These are phyloP conservation scores for Sebastes glaucus DNA, from an alignment of 2,797 vertebrate species.

Conservation along the genomic window DNA sequence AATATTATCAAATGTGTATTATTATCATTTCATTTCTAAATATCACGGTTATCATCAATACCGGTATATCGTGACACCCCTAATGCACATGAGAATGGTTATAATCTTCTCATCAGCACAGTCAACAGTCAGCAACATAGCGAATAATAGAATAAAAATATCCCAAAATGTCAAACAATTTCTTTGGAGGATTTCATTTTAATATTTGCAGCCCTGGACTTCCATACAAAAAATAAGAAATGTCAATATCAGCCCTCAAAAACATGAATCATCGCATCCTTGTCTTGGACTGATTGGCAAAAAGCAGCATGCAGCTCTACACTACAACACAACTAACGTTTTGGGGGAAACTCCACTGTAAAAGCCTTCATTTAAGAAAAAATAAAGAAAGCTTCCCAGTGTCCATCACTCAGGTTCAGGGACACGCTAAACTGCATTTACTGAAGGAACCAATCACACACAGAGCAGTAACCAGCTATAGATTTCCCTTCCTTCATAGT, in stretches of 20 bases:
- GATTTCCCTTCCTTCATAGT: conserved; percentile 67
- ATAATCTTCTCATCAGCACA: too few species aligned
- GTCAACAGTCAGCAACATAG: too few species aligned
- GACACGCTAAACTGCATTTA: conserved; percentile 27
- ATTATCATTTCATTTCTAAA: too few species aligned
- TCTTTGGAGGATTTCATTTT: not conserved
- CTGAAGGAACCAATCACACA: conserved; percentile 9
- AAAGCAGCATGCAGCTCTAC: conserved; percentile 3
- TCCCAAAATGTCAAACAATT: not conserved
- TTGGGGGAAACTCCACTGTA: not conserved
- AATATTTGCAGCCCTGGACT: not conserved
- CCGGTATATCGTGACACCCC: too few species aligned
- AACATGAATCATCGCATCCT: not conserved
- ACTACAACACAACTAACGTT: not conserved
- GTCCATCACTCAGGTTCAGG: conserved; percentile 69
- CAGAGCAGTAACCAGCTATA: conserved; percentile 24
- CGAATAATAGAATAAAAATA: not conserved
- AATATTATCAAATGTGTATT: too few species aligned
- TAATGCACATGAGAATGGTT: too few species aligned
- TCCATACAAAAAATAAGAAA: not conserved
- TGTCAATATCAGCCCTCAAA: not conserved
- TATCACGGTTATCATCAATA: too few species aligned
- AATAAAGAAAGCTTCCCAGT: conserved; percentile 13
- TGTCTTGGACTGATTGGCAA: not conserved
- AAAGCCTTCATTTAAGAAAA: not conserved